A percentile compares a stretch with the other conserved stretches of the same genome.
Conservation (phyloP, 2,113 vertebrate genomes). For the Psilopogon haemacephalus region DNA sequence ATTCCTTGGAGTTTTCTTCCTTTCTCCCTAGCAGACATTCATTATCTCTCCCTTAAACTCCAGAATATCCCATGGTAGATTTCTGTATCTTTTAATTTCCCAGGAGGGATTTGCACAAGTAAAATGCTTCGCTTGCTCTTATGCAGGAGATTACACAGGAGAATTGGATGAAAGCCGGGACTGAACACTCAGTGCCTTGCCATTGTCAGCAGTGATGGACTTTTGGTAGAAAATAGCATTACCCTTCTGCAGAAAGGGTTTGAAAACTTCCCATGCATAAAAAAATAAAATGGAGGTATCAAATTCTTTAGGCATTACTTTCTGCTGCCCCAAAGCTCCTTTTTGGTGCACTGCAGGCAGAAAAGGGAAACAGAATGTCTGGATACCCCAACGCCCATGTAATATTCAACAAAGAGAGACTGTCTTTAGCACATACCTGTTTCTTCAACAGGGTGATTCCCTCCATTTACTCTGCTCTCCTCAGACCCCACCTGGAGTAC, state of each 20-base stretch:
- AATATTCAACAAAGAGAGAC: not conserved
- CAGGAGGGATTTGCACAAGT: slow-evolving; percentile 8
- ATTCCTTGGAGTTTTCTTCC: not conserved
- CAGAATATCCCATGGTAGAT: not conserved
- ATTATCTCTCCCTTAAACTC: slow-evolving; percentile 18
- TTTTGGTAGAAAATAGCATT: slow-evolving; percentile 14
- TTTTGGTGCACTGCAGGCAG: not conserved
- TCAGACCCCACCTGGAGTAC: no score
- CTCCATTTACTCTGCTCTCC: no score
- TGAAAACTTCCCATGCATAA: slow-evolving; percentile 4
- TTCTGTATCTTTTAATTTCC: slow-evolving; percentile 53
- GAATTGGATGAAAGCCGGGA: not conserved
- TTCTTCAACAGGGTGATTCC: not conserved
- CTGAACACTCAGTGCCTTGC: slow-evolving; percentile 24
- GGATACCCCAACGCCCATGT: not conserved
- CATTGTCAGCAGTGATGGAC: not conserved
- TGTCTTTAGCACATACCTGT: not conserved
- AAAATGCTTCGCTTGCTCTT: slow-evolving; percentile 46
- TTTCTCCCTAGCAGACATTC: not conserved
- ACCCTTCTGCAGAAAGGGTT: not conserved
- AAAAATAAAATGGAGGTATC: not conserved
- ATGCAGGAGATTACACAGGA: slow-evolving; percentile 10
- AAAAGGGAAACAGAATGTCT: not conserved
- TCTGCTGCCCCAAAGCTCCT: not conserved
- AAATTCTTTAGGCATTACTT: not conserved